Percentiles rank a stretch among this genome's conserved stretches.
phyloP scores from a whole-genome alignment of 2,888 invertebrate species.

The Galeopsomyia nigrocyanea region DNA sequence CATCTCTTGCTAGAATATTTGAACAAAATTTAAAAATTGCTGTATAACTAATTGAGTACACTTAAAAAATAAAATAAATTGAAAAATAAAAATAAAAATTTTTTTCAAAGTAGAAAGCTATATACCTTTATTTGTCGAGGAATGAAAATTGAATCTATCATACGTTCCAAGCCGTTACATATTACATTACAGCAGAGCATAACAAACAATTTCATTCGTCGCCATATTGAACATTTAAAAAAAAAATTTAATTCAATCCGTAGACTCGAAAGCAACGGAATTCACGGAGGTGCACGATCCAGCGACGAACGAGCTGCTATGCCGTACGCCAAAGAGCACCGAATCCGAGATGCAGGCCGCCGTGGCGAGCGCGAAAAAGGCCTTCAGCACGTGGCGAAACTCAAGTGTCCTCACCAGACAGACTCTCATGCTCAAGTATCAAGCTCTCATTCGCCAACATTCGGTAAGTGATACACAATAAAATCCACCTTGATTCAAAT shows the following conservation, averaged over 20 bases:
- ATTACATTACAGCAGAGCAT: too few species aligned
- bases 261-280: conserved; percentile 91
- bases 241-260: conserved; percentile 44
- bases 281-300: conserved; percentile 98
- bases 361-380: conserved; percentile 85
- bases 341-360: conserved; percentile 90
- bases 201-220: not conserved
- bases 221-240: too few species aligned
- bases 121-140: too few species aligned
- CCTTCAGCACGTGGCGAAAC: conserved; percentile 86
- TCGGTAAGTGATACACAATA: conserved; percentile 67
- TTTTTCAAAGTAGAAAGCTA: too few species aligned
- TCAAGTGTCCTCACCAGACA: conserved; percentile 94
- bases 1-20: too few species aligned
- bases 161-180: too few species aligned
- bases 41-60: too few species aligned
- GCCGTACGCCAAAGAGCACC: conserved; percentile 90
- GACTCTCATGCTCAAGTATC: conserved; percentile 88
- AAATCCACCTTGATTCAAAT: not conserved
- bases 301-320: conserved; percentile 87
- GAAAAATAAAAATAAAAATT: too few species aligned
- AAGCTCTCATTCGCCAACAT: conserved; percentile 65
- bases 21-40: too few species aligned
- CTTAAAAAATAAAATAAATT: too few species aligned
- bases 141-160: too few species aligned